Evolutionary conservation across 2,888 invertebrate genomes (phyloP).

Genomic region (Arctia plantaginis): DNA sequence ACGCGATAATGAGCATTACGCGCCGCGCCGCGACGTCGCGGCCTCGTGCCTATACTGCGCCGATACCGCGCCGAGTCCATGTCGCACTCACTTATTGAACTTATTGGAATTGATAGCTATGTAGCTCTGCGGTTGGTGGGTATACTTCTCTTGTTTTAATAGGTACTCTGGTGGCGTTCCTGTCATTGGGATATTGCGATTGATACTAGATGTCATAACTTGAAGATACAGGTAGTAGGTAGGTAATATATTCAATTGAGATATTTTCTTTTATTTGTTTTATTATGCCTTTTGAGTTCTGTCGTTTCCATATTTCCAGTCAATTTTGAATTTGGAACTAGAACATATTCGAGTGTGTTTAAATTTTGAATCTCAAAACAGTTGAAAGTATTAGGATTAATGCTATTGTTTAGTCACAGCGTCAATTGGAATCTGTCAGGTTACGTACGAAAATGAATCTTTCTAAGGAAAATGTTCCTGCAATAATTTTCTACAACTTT

Average conservation of each 20-base stretch:
- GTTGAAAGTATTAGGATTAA: too few relatives aligned
- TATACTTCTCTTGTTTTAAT: slow-evolving; percentile 1
- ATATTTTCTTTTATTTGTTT: neutral
- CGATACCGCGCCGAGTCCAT: slow-evolving; percentile 21
- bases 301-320: too few relatives aligned
- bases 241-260: neutral
- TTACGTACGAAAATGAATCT: too few relatives aligned
- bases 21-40: slow-evolving; percentile 20
- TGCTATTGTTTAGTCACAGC: too few relatives aligned
- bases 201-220: neutral
- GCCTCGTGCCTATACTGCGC: slow-evolving; percentile 17
- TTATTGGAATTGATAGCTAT: slow-evolving; percentile 22
- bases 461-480: too few relatives aligned
- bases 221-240: neutral
- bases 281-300: too few relatives aligned
- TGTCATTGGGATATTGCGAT: neutral
- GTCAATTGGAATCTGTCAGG: too few relatives aligned
- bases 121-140: neutral
- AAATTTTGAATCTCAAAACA: too few relatives aligned
- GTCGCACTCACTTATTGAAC: slow-evolving; percentile 39
- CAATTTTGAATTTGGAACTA: too few relatives aligned
- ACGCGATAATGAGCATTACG: slow-evolving; percentile 65
- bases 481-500: too few relatives aligned
- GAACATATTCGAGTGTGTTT: too few relatives aligned
- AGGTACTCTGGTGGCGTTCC: neutral